phyloP scores from a whole-genome alignment of 2,113 vertebrate genomes.

The Acrocephalus arundinaceus region DNA sequence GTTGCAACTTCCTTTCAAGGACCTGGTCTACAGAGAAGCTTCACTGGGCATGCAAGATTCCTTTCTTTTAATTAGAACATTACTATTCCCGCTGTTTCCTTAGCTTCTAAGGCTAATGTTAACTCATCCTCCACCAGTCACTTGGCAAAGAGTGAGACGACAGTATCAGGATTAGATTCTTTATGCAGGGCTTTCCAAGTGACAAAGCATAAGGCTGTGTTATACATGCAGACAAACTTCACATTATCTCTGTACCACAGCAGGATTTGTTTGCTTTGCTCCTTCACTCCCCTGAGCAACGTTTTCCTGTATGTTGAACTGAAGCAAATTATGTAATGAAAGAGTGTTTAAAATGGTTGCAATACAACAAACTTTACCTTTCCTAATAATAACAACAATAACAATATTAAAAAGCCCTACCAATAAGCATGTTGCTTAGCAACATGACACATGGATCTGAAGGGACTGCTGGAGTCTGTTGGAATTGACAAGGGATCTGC shows the following conservation, averaged over 20 bases:
- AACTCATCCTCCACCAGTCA: conserved; percentile 31
- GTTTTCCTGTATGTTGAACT: conserved; percentile 26
- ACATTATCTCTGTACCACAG: conserved; percentile 57
- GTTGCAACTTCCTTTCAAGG: conserved; percentile 11
- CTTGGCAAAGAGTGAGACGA: conserved; percentile 34
- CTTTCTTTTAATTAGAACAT: conserved; percentile 42
- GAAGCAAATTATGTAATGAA: conserved; percentile 44
- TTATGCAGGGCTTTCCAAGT: conserved; percentile 3
- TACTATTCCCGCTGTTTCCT: conserved; percentile 51
- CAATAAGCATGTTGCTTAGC: conserved; percentile 70
- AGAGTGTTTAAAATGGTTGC: conserved; percentile 21
- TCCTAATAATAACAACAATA: conserved; percentile 23
- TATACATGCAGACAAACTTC: conserved; percentile 52
- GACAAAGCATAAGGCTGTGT: conserved; percentile 1
- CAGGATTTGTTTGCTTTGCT: conserved; percentile 37
- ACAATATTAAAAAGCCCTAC: conserved; percentile 23
- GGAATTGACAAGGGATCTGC: conserved; percentile 47
- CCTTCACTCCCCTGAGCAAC: conserved; percentile 12
- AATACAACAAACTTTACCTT: conserved; percentile 48
- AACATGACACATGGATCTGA: conserved; percentile 47
- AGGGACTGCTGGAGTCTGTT: conserved; percentile 26
- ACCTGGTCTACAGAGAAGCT: conserved; percentile 12
- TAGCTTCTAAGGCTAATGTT: conserved; percentile 16
- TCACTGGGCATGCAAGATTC: neutral
- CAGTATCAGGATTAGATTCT: conserved; percentile 26